Base-by-base conservation (phyloP, 2,888 invertebrate genomes). In the Nomada lathburiana region DNA sequence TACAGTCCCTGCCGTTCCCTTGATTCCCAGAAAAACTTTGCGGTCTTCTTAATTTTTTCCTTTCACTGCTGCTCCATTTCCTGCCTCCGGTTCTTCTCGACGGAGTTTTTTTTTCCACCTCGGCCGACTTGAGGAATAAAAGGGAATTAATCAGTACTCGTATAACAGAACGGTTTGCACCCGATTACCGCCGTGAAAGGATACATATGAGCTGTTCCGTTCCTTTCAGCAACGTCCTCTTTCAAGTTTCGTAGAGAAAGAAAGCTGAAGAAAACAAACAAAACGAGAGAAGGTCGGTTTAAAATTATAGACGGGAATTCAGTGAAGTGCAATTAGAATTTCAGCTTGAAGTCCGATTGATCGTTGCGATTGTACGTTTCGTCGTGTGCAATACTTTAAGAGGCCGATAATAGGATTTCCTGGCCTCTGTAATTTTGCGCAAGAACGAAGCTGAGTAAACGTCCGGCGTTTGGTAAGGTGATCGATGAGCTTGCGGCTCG, bases 401-500 rank as follows among this genome's bases (percentile, higher is more conserved):
- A 10, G 59, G 63, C 23, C 36, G 71, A 71, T 71, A 65, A 72
- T 67, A 44, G 57, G 67, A 73, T 73, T 65, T 65, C 47, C n/a
- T 42, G 26, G 70, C 53, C 42, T 62, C 47, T 76, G 68, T 72
- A 75, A 81, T 81, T 76, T 76, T 55, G 64, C 72, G 59, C 71
- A 44, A 75, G 62, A 67, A 47, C 75, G 62, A 80, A 71, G 62
- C 67, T 47, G 62, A 71, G 71, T 60, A 80, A 82, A 76, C 47
- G 75, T 69, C n/a, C 36, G 26, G 52, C 52, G 47, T 60, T 75
- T 47, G 71, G 65, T 63, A 59, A 84, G 73, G 44, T 79, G 84
- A 81, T 88, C 86, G 78, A 86, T 78, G 81, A 84, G 84, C 72
- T 70, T 74, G 72, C 72, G 83, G 75, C 74, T 42, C 75, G 62